Evolutionary conservation across 2,113 vertebrate genomes (phyloP).

Genomic region (Donacobius atricapilla): DNA sequence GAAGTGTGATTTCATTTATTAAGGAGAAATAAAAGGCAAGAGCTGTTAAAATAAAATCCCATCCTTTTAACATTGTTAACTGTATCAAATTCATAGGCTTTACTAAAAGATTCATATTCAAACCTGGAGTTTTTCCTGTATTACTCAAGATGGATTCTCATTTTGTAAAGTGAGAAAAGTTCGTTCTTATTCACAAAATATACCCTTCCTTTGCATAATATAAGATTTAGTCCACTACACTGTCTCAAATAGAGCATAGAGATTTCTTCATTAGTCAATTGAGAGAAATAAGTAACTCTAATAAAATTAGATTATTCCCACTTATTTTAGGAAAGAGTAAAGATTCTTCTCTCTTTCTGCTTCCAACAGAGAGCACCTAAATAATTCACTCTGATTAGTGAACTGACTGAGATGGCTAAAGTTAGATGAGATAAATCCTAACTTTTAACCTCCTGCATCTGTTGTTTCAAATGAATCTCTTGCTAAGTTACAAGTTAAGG

Average conservation of each 20-base stretch:
- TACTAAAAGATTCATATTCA: not conserved
- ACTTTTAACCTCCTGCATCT: not conserved
- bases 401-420: not conserved
- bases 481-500: not conserved
- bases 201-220: not conserved
- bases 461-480: not conserved
- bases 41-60: not conserved
- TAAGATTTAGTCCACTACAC: not conserved
- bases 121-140: not conserved
- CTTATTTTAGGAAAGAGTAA: not conserved
- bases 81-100: not conserved
- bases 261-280: not conserved
- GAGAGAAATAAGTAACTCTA: not conserved
- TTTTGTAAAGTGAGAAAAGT: not conserved
- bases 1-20: not conserved
- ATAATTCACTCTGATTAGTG: conserved; percentile 4
- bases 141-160: not conserved
- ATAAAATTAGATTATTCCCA: not conserved
- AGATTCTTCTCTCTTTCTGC: not conserved
- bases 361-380: not conserved
- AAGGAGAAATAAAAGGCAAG: not conserved
- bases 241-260: not conserved
- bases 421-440: not conserved
- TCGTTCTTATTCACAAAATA: not conserved
- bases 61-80: not conserved